phyloP scores from a whole-genome alignment of 2,797 vertebrate species.

The Phrynocephalus vlangalii region DNA sequence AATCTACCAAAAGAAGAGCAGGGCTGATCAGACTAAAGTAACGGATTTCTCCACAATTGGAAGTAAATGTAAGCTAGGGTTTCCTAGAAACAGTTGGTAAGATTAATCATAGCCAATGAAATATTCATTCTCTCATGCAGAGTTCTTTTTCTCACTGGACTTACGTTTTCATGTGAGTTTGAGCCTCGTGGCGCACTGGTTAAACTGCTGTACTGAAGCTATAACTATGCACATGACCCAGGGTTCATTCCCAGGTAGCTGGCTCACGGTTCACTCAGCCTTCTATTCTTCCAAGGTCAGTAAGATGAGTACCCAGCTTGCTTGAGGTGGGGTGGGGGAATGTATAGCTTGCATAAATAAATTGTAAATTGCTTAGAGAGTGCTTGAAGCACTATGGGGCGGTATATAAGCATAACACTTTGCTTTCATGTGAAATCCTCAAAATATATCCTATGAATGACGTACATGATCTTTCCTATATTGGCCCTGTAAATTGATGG shows the following conservation, averaged over 20 bases:
- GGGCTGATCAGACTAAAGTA: constrained; percentile 53
- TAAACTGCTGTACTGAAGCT: too few species aligned
- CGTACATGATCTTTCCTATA: constrained; percentile 29
- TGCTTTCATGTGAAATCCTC: neutral
- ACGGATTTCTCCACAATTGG: constrained; percentile 62
- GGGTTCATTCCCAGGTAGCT: too few species aligned
- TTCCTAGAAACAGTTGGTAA: constrained; percentile 72
- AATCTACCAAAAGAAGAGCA: constrained; percentile 10
- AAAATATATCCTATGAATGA: constrained; percentile 3
- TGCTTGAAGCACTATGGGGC: too few species aligned
- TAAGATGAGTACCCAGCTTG: too few species aligned
- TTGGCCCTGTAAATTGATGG: neutral
- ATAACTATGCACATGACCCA: too few species aligned
- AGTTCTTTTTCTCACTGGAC: constrained; percentile 32
- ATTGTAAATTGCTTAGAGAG: too few species aligned
- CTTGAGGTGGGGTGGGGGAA: too few species aligned
- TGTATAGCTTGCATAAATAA: too few species aligned
- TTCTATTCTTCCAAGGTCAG: too few species aligned
- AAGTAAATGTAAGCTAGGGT: constrained; percentile 66
- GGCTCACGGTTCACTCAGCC: too few species aligned
- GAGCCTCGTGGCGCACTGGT: too few species aligned
- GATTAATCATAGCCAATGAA: constrained; percentile 64
- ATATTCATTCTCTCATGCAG: constrained; percentile 50
- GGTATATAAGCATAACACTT: too few species aligned
- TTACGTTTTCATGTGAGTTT: neutral